These are phyloP conservation scores for Drosophila nannoptera DNA, from an alignment of 1,140 invertebrate genomes.

Conservation along the genomic window DNA sequence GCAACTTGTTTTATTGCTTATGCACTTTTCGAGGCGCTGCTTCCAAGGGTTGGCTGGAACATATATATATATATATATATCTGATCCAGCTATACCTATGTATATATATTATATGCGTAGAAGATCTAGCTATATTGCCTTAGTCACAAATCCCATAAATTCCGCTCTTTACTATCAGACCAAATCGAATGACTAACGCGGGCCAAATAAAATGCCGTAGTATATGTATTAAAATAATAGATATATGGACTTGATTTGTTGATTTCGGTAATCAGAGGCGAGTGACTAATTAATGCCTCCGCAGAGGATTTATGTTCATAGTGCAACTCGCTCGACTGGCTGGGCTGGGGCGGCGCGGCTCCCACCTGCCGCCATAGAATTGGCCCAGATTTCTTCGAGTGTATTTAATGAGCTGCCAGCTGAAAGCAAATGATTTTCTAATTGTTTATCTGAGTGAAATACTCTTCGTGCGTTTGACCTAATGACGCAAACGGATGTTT, in stretches of 20 bases:
- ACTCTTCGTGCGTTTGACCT: constrained; percentile 12
- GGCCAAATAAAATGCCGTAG: neutral
- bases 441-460: constrained; percentile 26
- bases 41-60: neutral
- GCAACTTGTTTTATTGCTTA: constrained; percentile 61
- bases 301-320: constrained; percentile 27
- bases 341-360: no score
- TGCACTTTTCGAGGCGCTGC: constrained; percentile 21
- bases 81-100: neutral
- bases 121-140: neutral
- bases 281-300: constrained; percentile 41
- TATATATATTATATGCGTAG: constrained; percentile 4
- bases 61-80: neutral
- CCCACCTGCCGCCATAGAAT: constrained; percentile 4
- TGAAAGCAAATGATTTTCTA: constrained; percentile 37
- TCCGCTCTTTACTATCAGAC: constrained; percentile 33
- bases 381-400: constrained; percentile 22
- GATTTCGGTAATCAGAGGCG: constrained; percentile 19
- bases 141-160: constrained; percentile 42
- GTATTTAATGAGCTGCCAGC: constrained; percentile 46
- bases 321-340: neutral
- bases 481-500: constrained; percentile 52
- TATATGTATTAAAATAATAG: constrained; percentile 19
- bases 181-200: constrained; percentile 25
- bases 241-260: constrained; percentile 15